Conservation (phyloP, 2,797 vertebrate species). For the Graptemys geographica region DNA sequence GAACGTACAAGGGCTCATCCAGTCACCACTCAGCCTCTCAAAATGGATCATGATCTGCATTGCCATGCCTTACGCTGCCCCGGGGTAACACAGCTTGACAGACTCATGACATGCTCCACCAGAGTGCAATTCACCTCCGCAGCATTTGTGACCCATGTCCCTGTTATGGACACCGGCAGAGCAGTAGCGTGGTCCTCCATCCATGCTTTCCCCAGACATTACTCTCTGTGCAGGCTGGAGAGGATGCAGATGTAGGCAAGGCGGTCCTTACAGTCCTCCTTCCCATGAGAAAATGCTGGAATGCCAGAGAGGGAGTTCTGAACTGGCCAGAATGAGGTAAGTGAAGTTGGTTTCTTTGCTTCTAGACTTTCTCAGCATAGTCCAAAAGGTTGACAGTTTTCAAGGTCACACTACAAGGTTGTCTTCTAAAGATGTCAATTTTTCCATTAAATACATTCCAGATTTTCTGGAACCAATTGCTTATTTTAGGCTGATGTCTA, state of each 20-base stretch:
- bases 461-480: not conserved
- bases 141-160: not conserved
- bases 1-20: too few species aligned
- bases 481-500: not conserved
- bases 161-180: not conserved
- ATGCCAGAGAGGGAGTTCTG: not conserved
- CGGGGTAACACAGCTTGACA: not conserved
- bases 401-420: not conserved
- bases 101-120: not conserved
- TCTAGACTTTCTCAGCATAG: not conserved
- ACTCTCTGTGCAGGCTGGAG: not conserved
- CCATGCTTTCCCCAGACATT: not conserved
- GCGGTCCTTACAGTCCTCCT: not conserved
- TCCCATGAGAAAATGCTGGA: not conserved
- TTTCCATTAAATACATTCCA: not conserved
- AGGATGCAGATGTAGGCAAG: not conserved
- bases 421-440: not conserved
- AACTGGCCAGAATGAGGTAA: not conserved
- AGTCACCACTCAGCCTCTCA: not conserved
- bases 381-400: not conserved
- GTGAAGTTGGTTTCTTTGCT: not conserved
- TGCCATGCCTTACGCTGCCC: too few species aligned
- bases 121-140: not conserved
- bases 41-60: not conserved
- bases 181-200: not conserved